phyloP scores from a whole-genome alignment of 2,888 invertebrate species.

The Brenthis daphne region DNA sequence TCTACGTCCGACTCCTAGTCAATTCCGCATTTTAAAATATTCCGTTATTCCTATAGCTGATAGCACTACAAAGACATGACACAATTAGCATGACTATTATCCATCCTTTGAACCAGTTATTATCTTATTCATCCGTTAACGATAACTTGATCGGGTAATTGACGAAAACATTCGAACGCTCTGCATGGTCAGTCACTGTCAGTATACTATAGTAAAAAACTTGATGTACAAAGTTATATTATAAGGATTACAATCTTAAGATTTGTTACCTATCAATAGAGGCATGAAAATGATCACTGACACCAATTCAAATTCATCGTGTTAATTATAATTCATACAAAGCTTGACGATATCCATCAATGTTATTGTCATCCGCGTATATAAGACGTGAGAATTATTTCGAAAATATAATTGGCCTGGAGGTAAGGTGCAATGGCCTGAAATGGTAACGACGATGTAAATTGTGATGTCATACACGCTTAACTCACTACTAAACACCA shows the following conservation, averaged over 20 bases:
- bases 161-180: constrained; percentile 19
- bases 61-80: constrained; percentile 47
- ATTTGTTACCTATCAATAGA: background rate
- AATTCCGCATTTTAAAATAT: constrained; percentile 79
- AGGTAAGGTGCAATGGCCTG: constrained; percentile 5
- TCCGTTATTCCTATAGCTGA: constrained; percentile 64
- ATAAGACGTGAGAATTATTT: constrained; percentile 2
- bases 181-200: background rate
- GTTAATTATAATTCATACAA: constrained; percentile 15
- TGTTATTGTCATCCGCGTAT: background rate
- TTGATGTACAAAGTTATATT: background rate
- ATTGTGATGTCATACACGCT: constrained; percentile 8
- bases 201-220: constrained; percentile 5
- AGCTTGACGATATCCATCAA: background rate
- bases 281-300: constrained; percentile 14
- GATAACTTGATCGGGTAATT: constrained; percentile 28
- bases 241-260: constrained; percentile 8
- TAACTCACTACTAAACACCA: background rate
- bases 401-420: background rate
- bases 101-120: constrained; percentile 40
- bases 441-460: constrained; percentile 22
- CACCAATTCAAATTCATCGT: background rate
- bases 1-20: constrained; percentile 68
- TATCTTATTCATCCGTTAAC: constrained; percentile 41
- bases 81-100: constrained; percentile 51